phyloP scores from a whole-genome alignment of 1,140 invertebrate species.

The Eulimnadia texana region DNA sequence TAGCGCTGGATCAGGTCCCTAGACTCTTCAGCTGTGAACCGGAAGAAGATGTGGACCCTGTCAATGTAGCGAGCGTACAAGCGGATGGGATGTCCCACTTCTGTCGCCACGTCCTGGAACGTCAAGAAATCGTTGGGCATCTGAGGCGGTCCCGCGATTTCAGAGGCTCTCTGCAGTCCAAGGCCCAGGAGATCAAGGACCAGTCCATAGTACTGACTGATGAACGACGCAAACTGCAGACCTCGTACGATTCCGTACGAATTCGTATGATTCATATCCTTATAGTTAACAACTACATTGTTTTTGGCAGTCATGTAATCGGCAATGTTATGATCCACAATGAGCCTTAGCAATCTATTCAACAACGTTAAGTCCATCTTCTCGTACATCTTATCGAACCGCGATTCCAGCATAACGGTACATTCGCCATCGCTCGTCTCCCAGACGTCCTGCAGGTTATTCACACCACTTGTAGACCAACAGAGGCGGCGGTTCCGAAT shows the following conservation, averaged over 20 bases:
- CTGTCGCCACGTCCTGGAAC: slow-evolving; percentile 81
- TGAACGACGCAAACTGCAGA: slow-evolving; percentile 96
- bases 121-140: slow-evolving; percentile 93
- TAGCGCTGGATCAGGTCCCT: slow-evolving; percentile 95
- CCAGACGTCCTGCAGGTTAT: slow-evolving; percentile 99
- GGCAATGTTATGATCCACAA: slow-evolving; percentile 99
- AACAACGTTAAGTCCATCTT: slow-evolving; percentile 97
- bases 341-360: slow-evolving; percentile 83
- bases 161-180: slow-evolving; percentile 87
- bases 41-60: slow-evolving; percentile 89
- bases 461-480: slow-evolving; percentile 99
- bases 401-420: slow-evolving; percentile 90
- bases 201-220: slow-evolving; percentile 93
- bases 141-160: slow-evolving; percentile 97
- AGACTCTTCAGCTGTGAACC: slow-evolving; percentile 93
- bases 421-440: slow-evolving; percentile 95
- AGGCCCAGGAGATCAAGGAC: slow-evolving; percentile 94
- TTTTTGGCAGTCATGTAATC: slow-evolving; percentile 99
- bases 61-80: slow-evolving; percentile 95
- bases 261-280: slow-evolving; percentile 99
- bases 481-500: slow-evolving; percentile 93
- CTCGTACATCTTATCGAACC: slow-evolving; percentile 96
- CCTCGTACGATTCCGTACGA: slow-evolving; percentile 96
- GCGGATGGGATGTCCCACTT: slow-evolving; percentile 86
- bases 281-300: slow-evolving; percentile 98